Evolutionary conservation across 2,797 vertebrate species (phyloP).

Genomic region (Macropus fuliginosus): DNA sequence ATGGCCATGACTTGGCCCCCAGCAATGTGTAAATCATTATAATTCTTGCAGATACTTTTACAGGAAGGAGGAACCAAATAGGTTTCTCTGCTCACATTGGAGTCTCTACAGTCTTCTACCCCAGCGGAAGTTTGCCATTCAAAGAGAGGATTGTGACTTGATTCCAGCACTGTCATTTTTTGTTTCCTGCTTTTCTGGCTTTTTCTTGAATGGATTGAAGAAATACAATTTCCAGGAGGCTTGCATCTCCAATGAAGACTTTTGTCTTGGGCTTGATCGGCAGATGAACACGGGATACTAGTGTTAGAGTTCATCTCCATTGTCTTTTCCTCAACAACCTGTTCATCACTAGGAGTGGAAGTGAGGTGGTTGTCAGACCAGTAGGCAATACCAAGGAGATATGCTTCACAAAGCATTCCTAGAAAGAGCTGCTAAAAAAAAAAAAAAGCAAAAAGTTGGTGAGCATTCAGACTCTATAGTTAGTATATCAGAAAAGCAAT

Average conservation of each 20-base stretch:
- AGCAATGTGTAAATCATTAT: conserved; percentile 95
- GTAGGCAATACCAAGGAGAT: conserved; percentile 84
- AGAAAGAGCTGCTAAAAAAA: conserved; percentile 58
- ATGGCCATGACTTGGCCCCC: conserved; percentile 95
- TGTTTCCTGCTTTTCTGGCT: conserved; percentile 76
- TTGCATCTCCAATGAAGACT: conserved; percentile 82
- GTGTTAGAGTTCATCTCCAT: conserved; percentile 79
- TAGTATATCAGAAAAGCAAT: conserved; percentile 14
- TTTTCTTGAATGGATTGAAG: conserved; percentile 76
- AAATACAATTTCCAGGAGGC: conserved; percentile 79
- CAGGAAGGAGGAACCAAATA: conserved; percentile 95
- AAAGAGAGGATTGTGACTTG: conserved; percentile 61
- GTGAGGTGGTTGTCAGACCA: conserved; percentile 77
- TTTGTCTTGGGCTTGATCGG: conserved; percentile 76
- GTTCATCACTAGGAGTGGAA: conserved; percentile 63
- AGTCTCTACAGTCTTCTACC: conserved; percentile 81
- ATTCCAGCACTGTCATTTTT: conserved; percentile 73
- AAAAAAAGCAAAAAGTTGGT: conserved; percentile 36
- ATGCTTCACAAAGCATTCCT: conserved; percentile 88
- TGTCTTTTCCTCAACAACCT: conserved; percentile 66
- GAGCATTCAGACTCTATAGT: neutral
- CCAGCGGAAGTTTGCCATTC: conserved; percentile 74
- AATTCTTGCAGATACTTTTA: conserved; percentile 96
- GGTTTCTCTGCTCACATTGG: conserved; percentile 84
- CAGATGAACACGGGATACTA: conserved; percentile 73